Percentiles rank a stretch among this genome's conserved stretches.
These are phyloP conservation scores for Archips xylosteana DNA, from an alignment of 2,888 invertebrate species.

Conservation along the genomic window DNA sequence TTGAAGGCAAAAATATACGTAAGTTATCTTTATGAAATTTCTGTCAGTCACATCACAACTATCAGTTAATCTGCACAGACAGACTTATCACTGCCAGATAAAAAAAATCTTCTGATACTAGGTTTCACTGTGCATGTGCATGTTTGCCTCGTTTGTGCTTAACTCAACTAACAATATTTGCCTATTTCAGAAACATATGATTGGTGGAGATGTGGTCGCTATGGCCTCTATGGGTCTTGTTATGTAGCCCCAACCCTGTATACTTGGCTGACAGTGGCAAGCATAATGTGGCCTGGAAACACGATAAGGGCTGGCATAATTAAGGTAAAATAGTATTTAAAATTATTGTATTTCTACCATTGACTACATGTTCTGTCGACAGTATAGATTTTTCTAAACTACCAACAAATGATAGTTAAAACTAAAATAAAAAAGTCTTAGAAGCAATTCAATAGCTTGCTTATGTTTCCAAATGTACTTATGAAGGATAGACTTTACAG, in stretches of 20 bases:
- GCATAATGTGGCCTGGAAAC: slow-evolving; percentile 90
- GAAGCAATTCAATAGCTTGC: neutral
- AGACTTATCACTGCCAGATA: neutral
- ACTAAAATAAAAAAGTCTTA: neutral
- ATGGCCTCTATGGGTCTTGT: slow-evolving; percentile 91
- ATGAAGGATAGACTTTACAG: neutral
- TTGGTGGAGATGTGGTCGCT: slow-evolving; percentile 89
- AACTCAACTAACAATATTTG: slow-evolving; percentile 5
- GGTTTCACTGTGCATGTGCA: neutral
- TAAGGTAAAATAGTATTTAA: slow-evolving; percentile 83
- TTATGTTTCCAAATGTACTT: neutral
- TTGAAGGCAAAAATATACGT: slow-evolving; percentile 87
- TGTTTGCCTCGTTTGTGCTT: neutral
- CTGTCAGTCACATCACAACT: neutral
- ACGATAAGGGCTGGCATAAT: slow-evolving; percentile 89
- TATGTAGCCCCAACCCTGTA: slow-evolving; percentile 94
- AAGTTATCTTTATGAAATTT: slow-evolving; percentile 54
- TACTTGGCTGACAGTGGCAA: slow-evolving; percentile 92
- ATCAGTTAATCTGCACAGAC: neutral
- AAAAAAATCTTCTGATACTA: neutral
- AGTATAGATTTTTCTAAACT: neutral
- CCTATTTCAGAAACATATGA: slow-evolving; percentile 84
- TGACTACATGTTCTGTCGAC: neutral
- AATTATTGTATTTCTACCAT: neutral
- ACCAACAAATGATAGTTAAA: neutral